Evolutionary conservation across 1,140 invertebrate species (phyloP), one percentile per base, ranked within the genome.

Genomic region (Oedothorax gibbosus): DNA sequence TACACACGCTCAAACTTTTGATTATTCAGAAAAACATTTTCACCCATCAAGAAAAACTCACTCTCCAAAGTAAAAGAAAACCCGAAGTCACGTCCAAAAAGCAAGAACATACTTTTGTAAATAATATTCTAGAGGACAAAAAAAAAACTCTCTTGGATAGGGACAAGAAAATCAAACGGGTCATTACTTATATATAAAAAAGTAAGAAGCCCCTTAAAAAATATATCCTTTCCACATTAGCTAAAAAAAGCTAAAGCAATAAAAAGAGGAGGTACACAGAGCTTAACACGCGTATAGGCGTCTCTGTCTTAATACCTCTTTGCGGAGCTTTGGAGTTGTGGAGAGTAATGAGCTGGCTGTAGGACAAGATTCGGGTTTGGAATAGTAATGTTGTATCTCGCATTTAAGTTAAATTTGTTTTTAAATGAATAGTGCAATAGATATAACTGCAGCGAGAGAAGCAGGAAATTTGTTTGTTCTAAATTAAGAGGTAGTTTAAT

Each of bases 261-360:
- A 82, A 83, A 84, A 64, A 62, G 12, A 56, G 49, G 14, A 10
- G 49, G 64, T 49, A 73, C 56, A 64, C 21, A 73, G 56, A 66
- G 81, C 81, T 84, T 84, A 84, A 76, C 81, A 82, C 80, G 68
- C 62, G 76, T 84, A 84, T 62, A 84, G 69, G 64, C 69, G 57
- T 84, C 72, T 66, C 66, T 82, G 81, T 84, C 81, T 84, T 84
- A 84, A 84, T 84, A 76, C 81, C 72, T 56, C 80, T 82, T 82
- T 82, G 54, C 78, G 66, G 71, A 81, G 78, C 78, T 82, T 50
- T 62, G 64, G 66, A 72, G 35, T 35, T 84, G 4, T 72, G 60
- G 66, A 72, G 71, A 84, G 81, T 84, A 84, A 84, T 84, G 81
- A 84, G 80, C 68, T 82, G 69, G 80, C 80, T 82, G 69, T 82